Percentiles rank a stretch among this genome's conserved stretches.
These are phyloP conservation scores for Holacanthus passer DNA, from an alignment of 2,113 vertebrate genomes.

Conservation along the genomic window DNA sequence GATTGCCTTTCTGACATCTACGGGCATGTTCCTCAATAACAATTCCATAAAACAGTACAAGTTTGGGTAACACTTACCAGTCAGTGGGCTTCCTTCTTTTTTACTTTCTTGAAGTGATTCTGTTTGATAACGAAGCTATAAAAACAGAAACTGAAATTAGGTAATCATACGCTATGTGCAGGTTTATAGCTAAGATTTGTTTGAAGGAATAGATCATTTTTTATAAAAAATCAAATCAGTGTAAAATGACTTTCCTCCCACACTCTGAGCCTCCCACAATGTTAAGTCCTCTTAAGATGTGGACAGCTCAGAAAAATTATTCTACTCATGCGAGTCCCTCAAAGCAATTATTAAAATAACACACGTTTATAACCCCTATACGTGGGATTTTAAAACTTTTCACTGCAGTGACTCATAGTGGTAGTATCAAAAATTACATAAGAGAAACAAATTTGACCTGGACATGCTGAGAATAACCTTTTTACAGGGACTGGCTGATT, in stretches of 20 bases:
- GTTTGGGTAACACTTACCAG: slow-evolving; percentile 51
- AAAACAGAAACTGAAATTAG: slow-evolving; percentile 22
- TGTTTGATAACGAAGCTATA: slow-evolving; percentile 15
- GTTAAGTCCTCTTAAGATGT: not conserved
- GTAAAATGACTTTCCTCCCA: not conserved
- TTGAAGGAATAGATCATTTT: not conserved
- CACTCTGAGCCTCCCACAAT: not conserved
- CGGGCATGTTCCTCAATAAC: not conserved
- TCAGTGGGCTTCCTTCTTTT: slow-evolving; percentile 36
- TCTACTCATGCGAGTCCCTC: not conserved
- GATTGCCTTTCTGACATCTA: not conserved
- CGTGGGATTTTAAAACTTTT: not conserved
- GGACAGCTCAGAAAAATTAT: not conserved
- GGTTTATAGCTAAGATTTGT: not conserved
- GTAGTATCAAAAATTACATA: not conserved
- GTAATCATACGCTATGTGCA: not conserved
- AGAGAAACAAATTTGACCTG: not conserved
- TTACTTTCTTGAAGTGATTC: slow-evolving; percentile 46
- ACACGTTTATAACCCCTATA: not conserved
- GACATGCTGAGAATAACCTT: not conserved
- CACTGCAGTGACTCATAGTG: not conserved
- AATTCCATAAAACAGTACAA: not conserved
- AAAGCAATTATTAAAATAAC: not conserved
- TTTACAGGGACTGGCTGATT: not conserved
- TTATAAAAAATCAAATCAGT: not conserved